Base-by-base conservation (phyloP, 2,797 vertebrate species). In the Phrynocephalus guinanensis region DNA sequence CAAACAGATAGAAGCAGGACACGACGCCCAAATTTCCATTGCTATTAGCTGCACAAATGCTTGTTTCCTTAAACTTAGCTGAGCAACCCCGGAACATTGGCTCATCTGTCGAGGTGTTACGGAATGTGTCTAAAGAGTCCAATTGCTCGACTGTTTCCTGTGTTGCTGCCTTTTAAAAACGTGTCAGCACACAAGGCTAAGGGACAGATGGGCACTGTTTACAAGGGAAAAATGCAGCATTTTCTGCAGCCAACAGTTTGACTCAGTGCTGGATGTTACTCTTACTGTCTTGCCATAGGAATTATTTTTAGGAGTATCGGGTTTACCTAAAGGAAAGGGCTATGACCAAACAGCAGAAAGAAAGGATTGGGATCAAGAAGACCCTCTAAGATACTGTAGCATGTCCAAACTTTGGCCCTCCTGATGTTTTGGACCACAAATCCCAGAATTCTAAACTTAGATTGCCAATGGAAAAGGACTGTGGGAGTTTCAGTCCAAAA, bases 221-320 rank as follows among this genome's bases (percentile, higher is more conserved):
- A 60, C 26, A 56, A 3, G 63, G 68, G 52, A 82, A 22, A 24
- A 22, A 24, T 82, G 79, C 63, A 26, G 13, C 50, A 56, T 52
- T 56, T 44, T 52, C 48, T 56, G 20, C 38, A 52, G 86, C 79
- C 72, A 82, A 77, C n/a, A 86, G 70, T 71, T 89, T 90, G 89
- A 44, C 52, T 16, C 67, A 26, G 33, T 28, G 67, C 7, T 44
- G 66, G 33, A 48, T 68, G 38, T 26, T 13, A 79, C 18, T 60
- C 52, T 30, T n/a, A 44, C 30, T 26, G 60, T 24, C 5, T 67
- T 6, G 26, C 33, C 24, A 26, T 16, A 82, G 10, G 24, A 48
- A 67, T 44, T 18, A 6, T 44, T 67, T 81, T 3, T 15, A 26
- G 33, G 30, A 33, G 20, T 66, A 80, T 66, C 9, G 63, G 11